These are phyloP conservation scores for Muntiacus muntjak DNA, from an alignment of 2,113 vertebrate genomes.

Conservation along the genomic window DNA sequence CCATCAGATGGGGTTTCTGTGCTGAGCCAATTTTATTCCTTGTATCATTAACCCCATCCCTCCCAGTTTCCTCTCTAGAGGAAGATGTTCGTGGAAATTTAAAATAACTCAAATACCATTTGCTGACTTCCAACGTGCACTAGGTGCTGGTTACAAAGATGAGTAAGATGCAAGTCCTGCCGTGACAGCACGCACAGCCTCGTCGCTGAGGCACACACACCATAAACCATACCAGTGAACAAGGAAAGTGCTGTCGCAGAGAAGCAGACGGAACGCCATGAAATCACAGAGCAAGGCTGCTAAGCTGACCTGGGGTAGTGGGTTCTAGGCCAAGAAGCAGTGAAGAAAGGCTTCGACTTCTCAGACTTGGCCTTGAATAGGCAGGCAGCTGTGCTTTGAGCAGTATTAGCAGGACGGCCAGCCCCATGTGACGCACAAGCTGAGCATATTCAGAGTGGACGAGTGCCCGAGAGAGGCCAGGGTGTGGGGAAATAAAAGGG, in stretches of 20 bases:
- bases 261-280: neutral
- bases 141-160: constrained; percentile 15
- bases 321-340: neutral
- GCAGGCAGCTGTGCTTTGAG: neutral
- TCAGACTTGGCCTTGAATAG: neutral
- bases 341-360: neutral
- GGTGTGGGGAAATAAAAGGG: neutral
- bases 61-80: neutral
- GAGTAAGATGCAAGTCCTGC: constrained; percentile 51
- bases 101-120: constrained; percentile 54
- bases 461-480: neutral
- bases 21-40: constrained; percentile 12
- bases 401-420: neutral
- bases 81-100: constrained; percentile 50
- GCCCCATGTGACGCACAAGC: neutral
- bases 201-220: neutral
- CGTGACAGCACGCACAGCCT: constrained; percentile 37
- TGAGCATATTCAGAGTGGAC: neutral
- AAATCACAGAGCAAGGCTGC: neutral
- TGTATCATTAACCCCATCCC: neutral
- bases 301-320: neutral
- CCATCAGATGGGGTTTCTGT: neutral
- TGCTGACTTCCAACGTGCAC: constrained; percentile 33
- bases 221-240: neutral
- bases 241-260: constrained; percentile 12